Conservation (phyloP, 2,113 vertebrate genomes). For the Daboia siamensis region DNA sequence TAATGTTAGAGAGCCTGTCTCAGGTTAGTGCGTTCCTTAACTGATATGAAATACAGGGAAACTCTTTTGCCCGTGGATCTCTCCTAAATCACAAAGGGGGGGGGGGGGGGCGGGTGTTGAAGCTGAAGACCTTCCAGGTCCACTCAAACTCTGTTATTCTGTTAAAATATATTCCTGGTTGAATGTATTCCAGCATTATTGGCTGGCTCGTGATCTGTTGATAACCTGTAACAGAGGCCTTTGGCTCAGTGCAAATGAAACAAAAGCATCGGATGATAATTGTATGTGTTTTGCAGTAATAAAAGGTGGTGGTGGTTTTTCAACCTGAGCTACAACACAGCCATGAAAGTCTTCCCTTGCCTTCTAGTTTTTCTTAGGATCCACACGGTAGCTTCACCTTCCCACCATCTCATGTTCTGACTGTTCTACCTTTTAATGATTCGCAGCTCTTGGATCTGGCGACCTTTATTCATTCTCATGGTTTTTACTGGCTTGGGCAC, state of each 20-base stretch:
- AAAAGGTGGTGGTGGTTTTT: neutral
- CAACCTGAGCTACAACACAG: neutral
- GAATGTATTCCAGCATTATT: neutral
- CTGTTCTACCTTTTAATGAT: too few relatives aligned
- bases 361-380: neutral
- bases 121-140: too few relatives aligned
- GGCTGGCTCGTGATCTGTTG: neutral
- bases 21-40: neutral
- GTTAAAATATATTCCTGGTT: neutral
- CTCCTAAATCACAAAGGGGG: slow-evolving; percentile 11
- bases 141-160: neutral
- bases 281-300: neutral
- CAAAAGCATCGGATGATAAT: neutral
- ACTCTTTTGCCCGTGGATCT: slow-evolving; percentile 4
- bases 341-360: neutral
- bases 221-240: neutral
- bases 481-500: neutral
- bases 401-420: too few relatives aligned
- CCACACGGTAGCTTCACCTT: neutral
- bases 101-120: too few relatives aligned
- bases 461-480: neutral
- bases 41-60: neutral
- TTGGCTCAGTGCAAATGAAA: neutral
- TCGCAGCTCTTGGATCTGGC: neutral
- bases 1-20: neutral